A percentile compares a stretch with the other conserved stretches of the same genome.
These are phyloP conservation scores for Polypterus senegalus DNA, from an alignment of 2,113 vertebrate genomes.

Conservation along the genomic window DNA sequence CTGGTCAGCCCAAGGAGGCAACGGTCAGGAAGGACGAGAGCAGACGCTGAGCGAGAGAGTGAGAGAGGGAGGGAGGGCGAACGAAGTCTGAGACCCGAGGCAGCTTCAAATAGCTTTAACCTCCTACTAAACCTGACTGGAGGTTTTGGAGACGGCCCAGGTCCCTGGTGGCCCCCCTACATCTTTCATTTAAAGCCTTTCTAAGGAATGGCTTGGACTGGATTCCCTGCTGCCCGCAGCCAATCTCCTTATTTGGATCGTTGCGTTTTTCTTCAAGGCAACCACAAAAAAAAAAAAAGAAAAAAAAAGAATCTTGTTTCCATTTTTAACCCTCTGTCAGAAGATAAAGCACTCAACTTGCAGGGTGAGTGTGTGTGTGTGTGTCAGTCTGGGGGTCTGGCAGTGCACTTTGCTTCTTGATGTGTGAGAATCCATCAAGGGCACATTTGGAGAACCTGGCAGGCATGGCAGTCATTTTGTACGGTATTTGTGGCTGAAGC, in stretches of 20 bases:
- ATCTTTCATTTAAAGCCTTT: slow-evolving; percentile 40
- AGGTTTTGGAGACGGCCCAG: slow-evolving; percentile 47
- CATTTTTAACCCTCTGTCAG: slow-evolving; percentile 62
- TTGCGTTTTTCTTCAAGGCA: slow-evolving; percentile 44
- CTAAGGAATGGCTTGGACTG: slow-evolving; percentile 47
- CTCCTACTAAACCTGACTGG: slow-evolving; percentile 39
- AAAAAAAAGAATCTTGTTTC: slow-evolving; percentile 44
- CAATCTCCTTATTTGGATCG: slow-evolving; percentile 74
- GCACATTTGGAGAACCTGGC: too few relatives aligned
- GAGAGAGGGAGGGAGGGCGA: slow-evolving; percentile 13
- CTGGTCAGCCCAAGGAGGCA: background rate
- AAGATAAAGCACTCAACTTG: slow-evolving; percentile 32
- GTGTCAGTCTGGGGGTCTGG: too few relatives aligned
- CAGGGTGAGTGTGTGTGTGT: too few relatives aligned
- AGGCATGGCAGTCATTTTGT: too few relatives aligned
- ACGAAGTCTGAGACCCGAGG: slow-evolving; percentile 25
- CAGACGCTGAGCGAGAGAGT: slow-evolving; percentile 20
- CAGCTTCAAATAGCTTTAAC: slow-evolving; percentile 48
- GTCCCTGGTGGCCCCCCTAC: slow-evolving; percentile 45
- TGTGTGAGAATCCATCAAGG: too few relatives aligned
- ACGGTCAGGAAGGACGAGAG: slow-evolving; percentile 3
- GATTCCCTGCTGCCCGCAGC: slow-evolving; percentile 26
- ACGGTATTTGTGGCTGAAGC: too few relatives aligned
- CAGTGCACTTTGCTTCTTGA: too few relatives aligned
- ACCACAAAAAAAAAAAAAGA: slow-evolving; percentile 29